A percentile compares a stretch with the other conserved stretches of the same genome.
phyloP scores from a whole-genome alignment of 1,140 invertebrate species.

The Microplitis demolitor region DNA sequence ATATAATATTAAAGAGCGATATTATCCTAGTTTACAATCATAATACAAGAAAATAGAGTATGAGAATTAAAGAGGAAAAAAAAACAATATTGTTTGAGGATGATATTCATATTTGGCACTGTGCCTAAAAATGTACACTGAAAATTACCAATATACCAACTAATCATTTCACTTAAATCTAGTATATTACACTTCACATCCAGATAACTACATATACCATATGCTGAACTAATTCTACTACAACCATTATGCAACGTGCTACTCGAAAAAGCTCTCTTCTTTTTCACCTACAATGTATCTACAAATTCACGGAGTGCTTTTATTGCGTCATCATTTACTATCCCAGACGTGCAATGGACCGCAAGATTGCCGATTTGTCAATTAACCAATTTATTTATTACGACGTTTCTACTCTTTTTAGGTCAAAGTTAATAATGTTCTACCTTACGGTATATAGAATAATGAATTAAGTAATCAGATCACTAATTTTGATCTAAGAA shows the following conservation, averaged over 20 bases:
- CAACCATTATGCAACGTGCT: not conserved
- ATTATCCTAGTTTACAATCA: not conserved
- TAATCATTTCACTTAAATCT: constrained; percentile 7
- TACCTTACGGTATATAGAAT: constrained; percentile 8
- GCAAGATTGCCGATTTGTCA: constrained; percentile 41
- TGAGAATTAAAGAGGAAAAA: not conserved
- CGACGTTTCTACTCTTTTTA: not conserved
- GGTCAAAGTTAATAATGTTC: not conserved
- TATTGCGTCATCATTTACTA: constrained; percentile 39
- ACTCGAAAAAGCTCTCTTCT: constrained; percentile 2
- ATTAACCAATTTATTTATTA: constrained; percentile 43
- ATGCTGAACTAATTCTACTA: not conserved
- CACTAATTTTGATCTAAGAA: constrained; percentile 33
- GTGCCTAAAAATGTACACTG: not conserved
- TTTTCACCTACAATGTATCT: not conserved
- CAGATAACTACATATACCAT: not conserved
- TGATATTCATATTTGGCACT: constrained; percentile 4
- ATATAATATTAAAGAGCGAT: not conserved
- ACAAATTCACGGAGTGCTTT: constrained; percentile 5
- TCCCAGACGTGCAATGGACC: constrained; percentile 27
- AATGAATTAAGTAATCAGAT: not conserved
- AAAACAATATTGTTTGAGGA: not conserved
- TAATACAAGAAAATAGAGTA: not conserved
- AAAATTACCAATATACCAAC: not conserved
- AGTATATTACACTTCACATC: constrained; percentile 7